Conservation (phyloP, 2,113 vertebrate genomes). For the Tetrax tetrax region DNA sequence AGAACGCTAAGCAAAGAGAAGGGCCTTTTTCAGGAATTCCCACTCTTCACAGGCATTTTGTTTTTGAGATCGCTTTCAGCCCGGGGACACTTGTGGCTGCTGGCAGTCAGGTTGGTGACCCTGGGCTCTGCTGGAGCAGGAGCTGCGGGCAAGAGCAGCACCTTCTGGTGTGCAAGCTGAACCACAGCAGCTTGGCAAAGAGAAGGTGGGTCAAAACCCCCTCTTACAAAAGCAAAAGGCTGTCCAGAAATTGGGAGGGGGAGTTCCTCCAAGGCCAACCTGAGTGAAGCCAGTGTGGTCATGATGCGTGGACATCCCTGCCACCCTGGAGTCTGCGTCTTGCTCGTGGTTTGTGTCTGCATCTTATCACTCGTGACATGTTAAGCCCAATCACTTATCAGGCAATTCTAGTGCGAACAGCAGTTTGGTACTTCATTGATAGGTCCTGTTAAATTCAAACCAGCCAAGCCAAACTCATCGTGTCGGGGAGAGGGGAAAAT, state of each 20-base stretch:
- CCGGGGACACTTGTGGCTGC: constrained; percentile 1
- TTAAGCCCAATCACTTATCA: background rate
- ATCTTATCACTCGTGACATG: rapidly evolving
- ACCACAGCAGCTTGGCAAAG: background rate
- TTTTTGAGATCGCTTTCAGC: background rate
- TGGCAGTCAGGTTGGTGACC: background rate
- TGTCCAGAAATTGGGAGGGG: background rate
- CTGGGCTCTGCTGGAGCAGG: rapidly evolving
- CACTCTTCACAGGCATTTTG: background rate
- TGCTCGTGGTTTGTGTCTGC: rapidly evolving
- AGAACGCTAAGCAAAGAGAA: constrained; percentile 29
- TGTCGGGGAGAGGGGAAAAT: background rate
- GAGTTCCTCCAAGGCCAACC: background rate
- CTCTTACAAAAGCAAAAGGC: background rate
- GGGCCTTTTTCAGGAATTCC: constrained; percentile 52
- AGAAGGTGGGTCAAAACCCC: rapidly evolving
- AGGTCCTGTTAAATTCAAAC: background rate
- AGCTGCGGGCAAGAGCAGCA: background rate
- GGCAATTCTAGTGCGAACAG: background rate
- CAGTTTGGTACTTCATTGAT: background rate
- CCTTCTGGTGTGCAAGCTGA: background rate
- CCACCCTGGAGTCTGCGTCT: rapidly evolving
- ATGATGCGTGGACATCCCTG: background rate
- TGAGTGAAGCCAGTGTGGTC: rapidly evolving
- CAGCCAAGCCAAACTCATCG: background rate